These are phyloP conservation scores for Morpho deidamia DNA, from an alignment of 2,888 invertebrate species.

Conservation along the genomic window DNA sequence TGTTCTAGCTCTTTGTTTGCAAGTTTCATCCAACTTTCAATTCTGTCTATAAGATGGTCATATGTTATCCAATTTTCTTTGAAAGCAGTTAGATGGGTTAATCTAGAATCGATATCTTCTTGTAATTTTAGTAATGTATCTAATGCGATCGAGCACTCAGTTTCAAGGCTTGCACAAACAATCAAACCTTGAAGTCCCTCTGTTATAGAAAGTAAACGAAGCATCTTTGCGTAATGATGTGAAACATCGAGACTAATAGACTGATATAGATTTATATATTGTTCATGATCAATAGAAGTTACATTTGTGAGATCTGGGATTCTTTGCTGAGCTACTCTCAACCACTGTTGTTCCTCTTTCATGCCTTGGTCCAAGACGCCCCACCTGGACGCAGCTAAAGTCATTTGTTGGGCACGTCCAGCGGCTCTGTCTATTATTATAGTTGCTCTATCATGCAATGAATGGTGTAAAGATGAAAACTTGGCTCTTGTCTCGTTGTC, in stretches of 20 bases:
- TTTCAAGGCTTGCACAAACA: conserved; percentile 85
- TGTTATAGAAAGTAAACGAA: conserved; percentile 84
- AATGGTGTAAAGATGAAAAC: conserved; percentile 85
- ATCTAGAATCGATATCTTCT: conserved; percentile 85
- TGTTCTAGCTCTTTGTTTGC: conserved; percentile 84
- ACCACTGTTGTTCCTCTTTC: conserved; percentile 90
- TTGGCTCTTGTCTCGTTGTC: conserved; percentile 87
- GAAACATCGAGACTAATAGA: conserved; percentile 87
- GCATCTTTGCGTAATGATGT: conserved; percentile 87
- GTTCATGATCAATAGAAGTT: conserved; percentile 90
- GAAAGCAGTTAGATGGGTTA: conserved; percentile 85
- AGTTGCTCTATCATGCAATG: conserved; percentile 86
- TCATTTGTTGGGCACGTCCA: conserved; percentile 89
- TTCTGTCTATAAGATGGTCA: conserved; percentile 83
- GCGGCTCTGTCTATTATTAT: conserved; percentile 89
- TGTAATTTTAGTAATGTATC: conserved; percentile 85
- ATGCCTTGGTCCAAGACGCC: conserved; percentile 88
- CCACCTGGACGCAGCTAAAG: conserved; percentile 91
- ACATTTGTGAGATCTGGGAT: conserved; percentile 89
- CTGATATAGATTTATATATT: conserved; percentile 90
- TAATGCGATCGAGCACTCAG: conserved; percentile 84
- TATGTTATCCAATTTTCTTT: conserved; percentile 88
- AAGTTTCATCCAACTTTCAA: conserved; percentile 86
- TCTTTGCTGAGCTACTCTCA: conserved; percentile 89
- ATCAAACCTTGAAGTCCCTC: conserved; percentile 86